These are phyloP conservation scores for Corythaeola cristata DNA, from an alignment of 2,113 vertebrate genomes.

Conservation along the genomic window DNA sequence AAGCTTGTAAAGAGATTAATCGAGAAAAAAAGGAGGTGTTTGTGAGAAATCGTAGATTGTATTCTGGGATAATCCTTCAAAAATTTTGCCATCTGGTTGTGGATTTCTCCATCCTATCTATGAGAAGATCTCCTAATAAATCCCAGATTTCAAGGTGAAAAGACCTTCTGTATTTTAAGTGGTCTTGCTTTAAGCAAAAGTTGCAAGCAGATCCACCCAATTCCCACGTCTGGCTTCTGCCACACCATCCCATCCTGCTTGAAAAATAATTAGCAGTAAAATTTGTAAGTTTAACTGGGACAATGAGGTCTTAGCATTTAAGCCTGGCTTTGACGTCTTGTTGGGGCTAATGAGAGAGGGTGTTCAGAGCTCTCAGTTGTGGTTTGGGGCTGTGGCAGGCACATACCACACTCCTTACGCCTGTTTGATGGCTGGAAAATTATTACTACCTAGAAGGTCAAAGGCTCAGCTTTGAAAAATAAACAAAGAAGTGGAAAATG, in stretches of 20 bases:
- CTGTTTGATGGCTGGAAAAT: slow-evolving; percentile 31
- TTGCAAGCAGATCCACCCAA: not conserved
- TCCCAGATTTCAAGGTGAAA: not conserved
- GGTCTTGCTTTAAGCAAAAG: not conserved
- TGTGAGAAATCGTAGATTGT: not conserved
- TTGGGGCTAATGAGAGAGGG: not conserved
- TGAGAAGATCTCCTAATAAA: not conserved
- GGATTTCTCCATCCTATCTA: not conserved
- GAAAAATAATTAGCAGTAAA: not conserved
- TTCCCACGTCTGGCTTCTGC: not conserved
- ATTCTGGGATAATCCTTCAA: not conserved
- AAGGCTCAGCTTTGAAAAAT: slow-evolving; percentile 16
- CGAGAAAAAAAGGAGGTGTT: not conserved
- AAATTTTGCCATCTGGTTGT: not conserved
- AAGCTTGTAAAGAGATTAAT: not conserved
- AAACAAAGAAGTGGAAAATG: slow-evolving; percentile 5
- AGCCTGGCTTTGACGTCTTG: not conserved
- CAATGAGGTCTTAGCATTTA: not conserved
- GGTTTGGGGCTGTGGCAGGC: slow-evolving; percentile 11
- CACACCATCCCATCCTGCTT: not conserved
- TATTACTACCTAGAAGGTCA: slow-evolving; percentile 6
- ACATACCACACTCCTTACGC: not conserved
- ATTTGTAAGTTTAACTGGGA: not conserved
- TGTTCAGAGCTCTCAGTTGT: slow-evolving; percentile 10
- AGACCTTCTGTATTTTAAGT: not conserved